Percentiles rank a stretch among this genome's conserved stretches.
phyloP scores from a whole-genome alignment of 2,888 invertebrate genomes.

The Papilio gigon region DNA sequence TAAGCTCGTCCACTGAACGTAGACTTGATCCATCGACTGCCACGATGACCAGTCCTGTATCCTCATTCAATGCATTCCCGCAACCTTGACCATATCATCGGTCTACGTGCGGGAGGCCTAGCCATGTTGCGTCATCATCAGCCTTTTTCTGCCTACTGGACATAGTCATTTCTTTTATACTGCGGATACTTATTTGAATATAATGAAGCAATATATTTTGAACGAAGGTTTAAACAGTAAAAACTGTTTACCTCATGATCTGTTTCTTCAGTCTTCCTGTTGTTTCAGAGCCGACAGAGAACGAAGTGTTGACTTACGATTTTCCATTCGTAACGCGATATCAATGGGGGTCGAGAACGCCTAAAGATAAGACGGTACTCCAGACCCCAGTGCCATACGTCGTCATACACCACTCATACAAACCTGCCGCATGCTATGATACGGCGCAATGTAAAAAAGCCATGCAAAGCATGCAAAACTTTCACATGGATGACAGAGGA shows the following conservation, averaged over 20 bases:
- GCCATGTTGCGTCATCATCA: too few relatives aligned
- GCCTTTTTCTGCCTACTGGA: too few relatives aligned
- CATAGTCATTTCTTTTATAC: too few relatives aligned
- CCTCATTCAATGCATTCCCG: too few relatives aligned
- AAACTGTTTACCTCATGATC: not conserved
- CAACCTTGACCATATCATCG: too few relatives aligned
- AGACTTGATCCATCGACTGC: too few relatives aligned
- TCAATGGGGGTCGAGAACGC: slow-evolving; percentile 83
- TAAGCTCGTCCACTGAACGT: too few relatives aligned
- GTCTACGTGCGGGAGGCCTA: too few relatives aligned
- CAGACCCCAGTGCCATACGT: slow-evolving; percentile 84
- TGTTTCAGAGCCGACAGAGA: slow-evolving; percentile 51
- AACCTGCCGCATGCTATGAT: slow-evolving; percentile 81
- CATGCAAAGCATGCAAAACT: slow-evolving; percentile 85
- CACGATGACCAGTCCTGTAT: too few relatives aligned
- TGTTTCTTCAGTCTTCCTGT: too few relatives aligned
- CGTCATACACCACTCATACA: slow-evolving; percentile 87
- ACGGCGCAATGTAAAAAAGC: slow-evolving; percentile 74
- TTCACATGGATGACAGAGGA: slow-evolving; percentile 79
- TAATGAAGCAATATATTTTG: too few relatives aligned
- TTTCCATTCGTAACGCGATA: slow-evolving; percentile 70
- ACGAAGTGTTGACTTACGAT: slow-evolving; percentile 61
- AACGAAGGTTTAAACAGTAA: not conserved
- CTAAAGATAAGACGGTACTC: slow-evolving; percentile 74
- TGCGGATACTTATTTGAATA: too few relatives aligned